Percentiles rank a stretch among this genome's conserved stretches.
phyloP scores from a whole-genome alignment of 2,113 vertebrate species.

The Spea multiplicata region DNA sequence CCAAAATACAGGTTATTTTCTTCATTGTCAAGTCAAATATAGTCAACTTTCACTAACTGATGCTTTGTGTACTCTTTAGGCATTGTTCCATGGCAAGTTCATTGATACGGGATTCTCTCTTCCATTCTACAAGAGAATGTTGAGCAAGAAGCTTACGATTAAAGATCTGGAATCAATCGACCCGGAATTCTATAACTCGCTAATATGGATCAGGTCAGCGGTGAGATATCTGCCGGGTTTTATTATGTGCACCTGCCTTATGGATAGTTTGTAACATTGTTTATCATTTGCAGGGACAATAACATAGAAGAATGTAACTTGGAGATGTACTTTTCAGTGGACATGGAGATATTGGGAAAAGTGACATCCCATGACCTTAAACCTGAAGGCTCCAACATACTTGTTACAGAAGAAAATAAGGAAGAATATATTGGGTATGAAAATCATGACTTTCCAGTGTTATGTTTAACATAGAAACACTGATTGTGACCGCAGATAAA shows the following conservation, averaged over 20 bases:
- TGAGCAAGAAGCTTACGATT: constrained; percentile 96
- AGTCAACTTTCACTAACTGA: background rate
- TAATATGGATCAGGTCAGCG: constrained; percentile 97
- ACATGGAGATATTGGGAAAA: constrained; percentile 98
- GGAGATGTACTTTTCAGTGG: constrained; percentile 98
- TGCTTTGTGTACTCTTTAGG: constrained; percentile 67
- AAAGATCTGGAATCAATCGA: constrained; percentile 98
- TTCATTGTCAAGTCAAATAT: no score
- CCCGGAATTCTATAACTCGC: constrained; percentile 97
- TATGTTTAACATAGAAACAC: background rate
- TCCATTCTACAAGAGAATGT: constrained; percentile 98
- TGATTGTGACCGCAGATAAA: no score
- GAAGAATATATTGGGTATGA: constrained; percentile 96
- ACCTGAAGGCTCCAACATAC: constrained; percentile 82
- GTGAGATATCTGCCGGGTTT: background rate
- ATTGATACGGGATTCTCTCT: constrained; percentile 98
- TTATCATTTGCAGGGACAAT: constrained; percentile 77
- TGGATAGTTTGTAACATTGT: constrained; percentile 19
- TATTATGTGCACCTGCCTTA: constrained; percentile 19
- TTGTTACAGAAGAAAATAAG: constrained; percentile 97
- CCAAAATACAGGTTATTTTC: no score
- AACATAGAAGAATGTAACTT: constrained; percentile 96
- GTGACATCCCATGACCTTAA: constrained; percentile 96
- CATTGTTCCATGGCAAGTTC: constrained; percentile 97
- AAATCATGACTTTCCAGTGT: constrained; percentile 1